Evolutionary conservation across 2,113 vertebrate genomes (phyloP).

Genomic region (Onychorhynchus coronatus): DNA sequence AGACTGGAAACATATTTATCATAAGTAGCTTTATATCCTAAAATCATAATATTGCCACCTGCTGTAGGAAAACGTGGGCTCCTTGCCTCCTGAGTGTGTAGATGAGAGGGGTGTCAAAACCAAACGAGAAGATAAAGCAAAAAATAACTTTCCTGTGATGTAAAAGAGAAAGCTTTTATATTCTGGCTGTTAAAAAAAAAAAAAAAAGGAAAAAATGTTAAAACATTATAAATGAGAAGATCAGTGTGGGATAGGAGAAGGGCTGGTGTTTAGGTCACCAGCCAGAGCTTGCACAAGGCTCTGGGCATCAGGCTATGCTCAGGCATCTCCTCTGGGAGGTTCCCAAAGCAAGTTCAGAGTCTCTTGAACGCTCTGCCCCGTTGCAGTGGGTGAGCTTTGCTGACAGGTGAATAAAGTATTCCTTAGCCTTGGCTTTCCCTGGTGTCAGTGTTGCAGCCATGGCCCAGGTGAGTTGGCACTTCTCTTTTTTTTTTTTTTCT

Average conservation of each 20-base stretch:
- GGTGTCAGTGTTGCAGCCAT: rapidly evolving
- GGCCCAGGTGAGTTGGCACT: neutral
- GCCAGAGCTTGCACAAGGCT: neutral
- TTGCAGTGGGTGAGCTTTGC: neutral
- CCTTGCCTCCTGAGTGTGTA: neutral
- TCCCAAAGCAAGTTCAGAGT: neutral
- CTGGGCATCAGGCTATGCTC: neutral
- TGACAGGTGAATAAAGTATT: neutral
- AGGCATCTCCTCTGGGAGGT: neutral
- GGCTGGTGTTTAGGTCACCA: neutral
- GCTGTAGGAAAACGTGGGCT: neutral
- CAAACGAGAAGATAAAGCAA: neutral
- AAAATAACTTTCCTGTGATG: neutral
- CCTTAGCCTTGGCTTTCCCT: neutral
- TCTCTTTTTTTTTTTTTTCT: neutral
- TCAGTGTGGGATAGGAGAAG: neutral
- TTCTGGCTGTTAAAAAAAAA: neutral
- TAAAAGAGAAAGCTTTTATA: neutral
- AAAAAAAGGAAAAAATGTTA: too few relatives aligned
- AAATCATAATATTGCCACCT: neutral
- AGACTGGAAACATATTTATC: neutral
- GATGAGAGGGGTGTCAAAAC: neutral
- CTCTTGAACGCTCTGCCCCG: neutral
- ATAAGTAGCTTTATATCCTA: neutral
- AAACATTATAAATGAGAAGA: neutral